A percentile compares a stretch with the other conserved stretches of the same genome.
phyloP scores from a whole-genome alignment of 2,113 vertebrate species.

The Hippocampus barbouri region DNA sequence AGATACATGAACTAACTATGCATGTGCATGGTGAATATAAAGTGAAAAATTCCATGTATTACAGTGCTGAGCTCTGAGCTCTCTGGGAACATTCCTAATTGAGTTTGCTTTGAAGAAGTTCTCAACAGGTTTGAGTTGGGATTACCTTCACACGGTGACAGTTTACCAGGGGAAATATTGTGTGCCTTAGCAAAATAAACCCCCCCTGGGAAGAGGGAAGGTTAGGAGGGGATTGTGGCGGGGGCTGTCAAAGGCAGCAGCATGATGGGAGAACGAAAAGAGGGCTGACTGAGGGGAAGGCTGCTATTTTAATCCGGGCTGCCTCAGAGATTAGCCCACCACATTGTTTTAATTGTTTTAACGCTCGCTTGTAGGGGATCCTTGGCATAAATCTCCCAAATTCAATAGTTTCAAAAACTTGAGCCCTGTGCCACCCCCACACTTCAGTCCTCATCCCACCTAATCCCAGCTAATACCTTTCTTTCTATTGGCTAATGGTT shows the following conservation, averaged over 20 bases:
- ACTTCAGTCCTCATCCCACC: conserved; percentile 69
- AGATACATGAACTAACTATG: no score
- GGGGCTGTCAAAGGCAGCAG: conserved; percentile 47
- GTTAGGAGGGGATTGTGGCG: not conserved
- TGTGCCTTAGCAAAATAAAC: conserved; percentile 75
- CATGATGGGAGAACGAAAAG: conserved; percentile 56
- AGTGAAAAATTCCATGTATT: not conserved
- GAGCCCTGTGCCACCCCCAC: conserved; percentile 66
- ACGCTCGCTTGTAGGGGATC: conserved; percentile 68
- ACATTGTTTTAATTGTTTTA: conserved; percentile 82
- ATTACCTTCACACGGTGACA: conserved; percentile 66
- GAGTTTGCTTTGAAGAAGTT: conserved; percentile 31
- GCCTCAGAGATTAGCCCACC: conserved; percentile 75
- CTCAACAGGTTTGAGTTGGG: conserved; percentile 39
- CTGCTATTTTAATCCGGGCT: conserved; percentile 76
- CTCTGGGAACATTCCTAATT: conserved; percentile 36
- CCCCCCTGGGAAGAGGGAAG: conserved; percentile 30
- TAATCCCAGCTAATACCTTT: conserved; percentile 80
- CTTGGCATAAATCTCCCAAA: conserved; percentile 76
- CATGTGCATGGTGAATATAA: not conserved
- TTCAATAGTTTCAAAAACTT: conserved; percentile 82
- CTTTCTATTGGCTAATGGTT: conserved; percentile 81
- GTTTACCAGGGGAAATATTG: conserved; percentile 69
- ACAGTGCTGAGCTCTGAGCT: not conserved
- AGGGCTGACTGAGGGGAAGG: conserved; percentile 70